Base-by-base conservation (phyloP, 2,888 invertebrate species). In the Danaus chrysippus region DNA sequence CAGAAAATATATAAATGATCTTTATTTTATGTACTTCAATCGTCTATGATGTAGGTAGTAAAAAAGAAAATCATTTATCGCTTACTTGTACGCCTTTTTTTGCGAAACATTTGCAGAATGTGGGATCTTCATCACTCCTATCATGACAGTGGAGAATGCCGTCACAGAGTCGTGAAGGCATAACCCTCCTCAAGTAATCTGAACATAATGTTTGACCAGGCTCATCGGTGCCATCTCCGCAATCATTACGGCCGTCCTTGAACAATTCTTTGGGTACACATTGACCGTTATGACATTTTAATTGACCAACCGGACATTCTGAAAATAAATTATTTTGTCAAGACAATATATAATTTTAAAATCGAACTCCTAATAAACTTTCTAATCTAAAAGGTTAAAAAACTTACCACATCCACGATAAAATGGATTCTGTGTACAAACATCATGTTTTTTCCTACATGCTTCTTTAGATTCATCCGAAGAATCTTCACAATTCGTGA, bases 71-170 rank as follows among this genome's bases (percentile, higher is more conserved):
- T 34, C 11, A 42, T 41, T 17, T 41, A 54, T 44, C 17, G 12
- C 23, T 34, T 34, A 34, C 23, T 34, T 34, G 23, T 34, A 34
- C 23, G 23, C 23, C 23, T 34, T 34, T 34, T 56, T 84, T 84
- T 0, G 87, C 79, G 64, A 84, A 92, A 75, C 95, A 95, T 63
- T 90, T 90, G 76, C 96, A 96, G 19, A 91, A 79, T 68, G 86
- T 82, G 0, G 94, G 93, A 67, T 92, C 92, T 76, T 97, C 97
- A 73, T 97, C 97, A 59, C 93, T 93, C 69, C 94, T 93, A 75
- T 97, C 96, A 67, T 92, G 85, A 74, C 97, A 97, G 76, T 97
- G 94, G 9, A 95, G 86, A 8, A 93, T 86, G 0, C 96, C 96
- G 75, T 97, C 96, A 76, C 97, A 97, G 5, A 96, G 86, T 69